Percentiles rank a stretch among this genome's conserved stretches.
Conservation (phyloP, 2,888 invertebrate genomes). For the Biston betularia region DNA sequence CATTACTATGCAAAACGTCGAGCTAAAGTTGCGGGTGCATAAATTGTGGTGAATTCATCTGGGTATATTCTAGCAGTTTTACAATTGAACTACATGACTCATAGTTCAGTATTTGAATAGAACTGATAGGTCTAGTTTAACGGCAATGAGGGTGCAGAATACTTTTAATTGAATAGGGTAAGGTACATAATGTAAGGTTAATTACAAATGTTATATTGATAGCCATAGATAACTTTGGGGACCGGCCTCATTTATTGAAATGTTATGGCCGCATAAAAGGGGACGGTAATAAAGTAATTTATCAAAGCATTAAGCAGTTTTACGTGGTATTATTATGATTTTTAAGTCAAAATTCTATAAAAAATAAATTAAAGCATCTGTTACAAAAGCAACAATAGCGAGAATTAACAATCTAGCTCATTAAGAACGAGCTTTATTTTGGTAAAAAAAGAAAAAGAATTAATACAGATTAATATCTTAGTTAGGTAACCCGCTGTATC, state of each 20-base stretch:
- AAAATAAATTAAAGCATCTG: constrained; percentile 62
- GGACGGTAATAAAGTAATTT: constrained; percentile 9
- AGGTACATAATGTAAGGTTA: constrained; percentile 59
- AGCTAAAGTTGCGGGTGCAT: constrained; percentile 57
- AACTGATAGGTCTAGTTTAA: constrained; percentile 11
- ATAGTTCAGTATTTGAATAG: constrained; percentile 14
- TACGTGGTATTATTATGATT: too few relatives aligned
- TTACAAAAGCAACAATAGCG: constrained; percentile 60
- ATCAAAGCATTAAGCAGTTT: background rate
- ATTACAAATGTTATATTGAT: constrained; percentile 71
- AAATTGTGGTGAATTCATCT: constrained; percentile 50
- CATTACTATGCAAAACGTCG: constrained; percentile 59
- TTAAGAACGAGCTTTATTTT: constrained; percentile 65
- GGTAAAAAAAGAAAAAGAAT: constrained; percentile 64
- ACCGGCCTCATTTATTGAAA: constrained; percentile 65
- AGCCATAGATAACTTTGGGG: constrained; percentile 68
- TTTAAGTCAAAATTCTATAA: constrained; percentile 36
- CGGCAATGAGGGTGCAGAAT: constrained; percentile 11
- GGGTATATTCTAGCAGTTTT: constrained; percentile 40
- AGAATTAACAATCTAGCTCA: constrained; percentile 73
- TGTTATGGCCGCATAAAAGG: constrained; percentile 64
- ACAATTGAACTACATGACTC: constrained; percentile 24
- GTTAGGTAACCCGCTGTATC: constrained; percentile 75
- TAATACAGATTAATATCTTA: constrained; percentile 72
- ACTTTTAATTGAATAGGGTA: constrained; percentile 66